These are phyloP conservation scores for Helobdella robusta DNA, from an alignment of 2,888 invertebrate species.

Conservation along the genomic window DNA sequence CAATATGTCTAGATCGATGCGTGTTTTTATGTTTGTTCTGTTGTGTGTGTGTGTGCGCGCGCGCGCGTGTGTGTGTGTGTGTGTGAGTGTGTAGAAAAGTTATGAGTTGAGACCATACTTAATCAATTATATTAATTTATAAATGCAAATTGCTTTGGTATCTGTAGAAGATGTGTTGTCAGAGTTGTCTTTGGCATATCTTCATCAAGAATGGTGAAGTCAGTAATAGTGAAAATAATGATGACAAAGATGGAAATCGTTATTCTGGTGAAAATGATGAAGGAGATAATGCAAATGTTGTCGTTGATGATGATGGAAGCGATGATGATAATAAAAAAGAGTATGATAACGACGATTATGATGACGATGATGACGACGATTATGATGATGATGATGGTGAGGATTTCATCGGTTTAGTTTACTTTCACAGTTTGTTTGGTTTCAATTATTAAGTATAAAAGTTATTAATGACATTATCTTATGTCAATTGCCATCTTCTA, in stretches of 20 bases:
- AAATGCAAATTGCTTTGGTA: not conserved
- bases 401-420: too few species aligned
- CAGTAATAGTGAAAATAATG: not conserved
- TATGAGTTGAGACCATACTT: too few species aligned
- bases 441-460: too few species aligned
- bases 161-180: not conserved
- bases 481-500: too few species aligned
- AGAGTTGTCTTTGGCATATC: not conserved
- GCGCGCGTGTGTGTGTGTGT: not conserved
- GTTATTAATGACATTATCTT: too few species aligned
- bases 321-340: too few species aligned
- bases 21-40: not conserved
- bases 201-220: not conserved
- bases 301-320: not conserved
- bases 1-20: not conserved
- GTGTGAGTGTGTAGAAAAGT: too few species aligned
- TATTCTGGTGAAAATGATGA: not conserved
- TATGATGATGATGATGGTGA: too few species aligned
- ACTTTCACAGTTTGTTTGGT: too few species aligned
- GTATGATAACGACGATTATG: too few species aligned
- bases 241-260: not conserved
- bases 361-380: too few species aligned
- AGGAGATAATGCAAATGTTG: slow-evolving; percentile 1
- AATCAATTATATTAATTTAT: too few species aligned
- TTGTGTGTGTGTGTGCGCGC: not conserved